Conservation (phyloP, 2,888 invertebrate species). For the Pteria penguin region DNA sequence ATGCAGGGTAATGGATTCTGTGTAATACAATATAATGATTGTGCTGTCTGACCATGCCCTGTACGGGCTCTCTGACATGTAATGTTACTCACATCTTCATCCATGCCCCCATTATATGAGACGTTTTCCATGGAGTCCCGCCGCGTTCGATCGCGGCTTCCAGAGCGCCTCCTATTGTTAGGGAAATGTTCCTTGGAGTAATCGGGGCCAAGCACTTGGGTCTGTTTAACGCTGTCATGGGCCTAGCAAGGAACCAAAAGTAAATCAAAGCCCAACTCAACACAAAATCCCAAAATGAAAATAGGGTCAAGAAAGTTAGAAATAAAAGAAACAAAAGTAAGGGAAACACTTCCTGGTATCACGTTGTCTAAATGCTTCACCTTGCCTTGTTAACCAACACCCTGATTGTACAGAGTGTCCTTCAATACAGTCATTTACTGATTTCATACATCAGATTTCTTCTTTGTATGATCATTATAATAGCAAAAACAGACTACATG, state of each 20-base stretch:
- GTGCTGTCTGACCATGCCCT: conserved; percentile 61
- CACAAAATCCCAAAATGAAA: background rate
- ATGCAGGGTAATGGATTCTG: no score
- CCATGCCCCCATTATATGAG: conserved; percentile 83
- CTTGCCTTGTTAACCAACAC: conserved; percentile 23
- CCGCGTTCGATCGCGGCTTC: conserved; percentile 83
- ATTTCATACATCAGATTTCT: no score
- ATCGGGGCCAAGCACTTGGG: conserved; percentile 87
- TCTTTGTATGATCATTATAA: no score
- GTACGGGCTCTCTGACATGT: conserved; percentile 66
- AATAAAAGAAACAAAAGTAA: background rate
- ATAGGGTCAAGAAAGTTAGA: background rate
- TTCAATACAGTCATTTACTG: no score
- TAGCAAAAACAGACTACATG: no score
- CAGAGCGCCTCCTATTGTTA: conserved; percentile 79
- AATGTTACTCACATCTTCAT: conserved; percentile 89
- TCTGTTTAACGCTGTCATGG: conserved; percentile 95
- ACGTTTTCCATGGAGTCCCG: conserved; percentile 84
- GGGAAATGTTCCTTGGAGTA: conserved; percentile 69
- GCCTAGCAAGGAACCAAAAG: conserved; percentile 83
- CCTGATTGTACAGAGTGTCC: no score
- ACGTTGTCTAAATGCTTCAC: background rate
- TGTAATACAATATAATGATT: no score
- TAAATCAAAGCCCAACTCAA: conserved; percentile 24
- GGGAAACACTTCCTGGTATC: background rate